Conservation (phyloP, 2,888 invertebrate species). For the Petrolisthes manimaculis region DNA sequence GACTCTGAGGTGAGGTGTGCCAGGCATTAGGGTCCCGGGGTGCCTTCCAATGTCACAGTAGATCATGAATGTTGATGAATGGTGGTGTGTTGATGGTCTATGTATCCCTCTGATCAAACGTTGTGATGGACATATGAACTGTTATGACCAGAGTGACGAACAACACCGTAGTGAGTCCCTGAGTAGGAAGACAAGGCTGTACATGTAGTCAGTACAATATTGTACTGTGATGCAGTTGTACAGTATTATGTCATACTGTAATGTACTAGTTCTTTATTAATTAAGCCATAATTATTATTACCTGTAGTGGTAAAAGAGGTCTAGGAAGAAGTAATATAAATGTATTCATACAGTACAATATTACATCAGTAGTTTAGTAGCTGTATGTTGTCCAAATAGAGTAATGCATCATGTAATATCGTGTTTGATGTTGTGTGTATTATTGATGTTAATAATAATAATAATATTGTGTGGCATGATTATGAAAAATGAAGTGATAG, state of each 20-base stretch:
- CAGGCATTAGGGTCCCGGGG: slow-evolving; percentile 75
- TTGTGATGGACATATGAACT: slow-evolving; percentile 82
- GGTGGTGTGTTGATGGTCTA: slow-evolving; percentile 80
- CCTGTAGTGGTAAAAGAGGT: neutral
- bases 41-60: slow-evolving; percentile 74
- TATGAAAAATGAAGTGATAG: no score
- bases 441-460: no score
- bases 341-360: neutral
- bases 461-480: no score
- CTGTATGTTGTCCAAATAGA: no score
- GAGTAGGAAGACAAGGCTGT: neutral
- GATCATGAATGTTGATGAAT: slow-evolving; percentile 75
- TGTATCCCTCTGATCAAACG: slow-evolving; percentile 77
- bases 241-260: neutral
- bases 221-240: neutral
- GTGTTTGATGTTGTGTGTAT: no score
- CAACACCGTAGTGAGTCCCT: slow-evolving; percentile 77
- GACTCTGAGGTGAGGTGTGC: slow-evolving; percentile 78
- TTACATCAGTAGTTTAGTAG: neutral
- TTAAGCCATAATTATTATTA: neutral
- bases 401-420: no score
- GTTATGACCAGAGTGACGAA: slow-evolving; percentile 82
- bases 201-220: no score
- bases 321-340: neutral
- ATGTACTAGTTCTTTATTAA: neutral